These are phyloP conservation scores for Zapus hudsonius DNA, from an alignment of 2,113 vertebrate species.

Conservation along the genomic window DNA sequence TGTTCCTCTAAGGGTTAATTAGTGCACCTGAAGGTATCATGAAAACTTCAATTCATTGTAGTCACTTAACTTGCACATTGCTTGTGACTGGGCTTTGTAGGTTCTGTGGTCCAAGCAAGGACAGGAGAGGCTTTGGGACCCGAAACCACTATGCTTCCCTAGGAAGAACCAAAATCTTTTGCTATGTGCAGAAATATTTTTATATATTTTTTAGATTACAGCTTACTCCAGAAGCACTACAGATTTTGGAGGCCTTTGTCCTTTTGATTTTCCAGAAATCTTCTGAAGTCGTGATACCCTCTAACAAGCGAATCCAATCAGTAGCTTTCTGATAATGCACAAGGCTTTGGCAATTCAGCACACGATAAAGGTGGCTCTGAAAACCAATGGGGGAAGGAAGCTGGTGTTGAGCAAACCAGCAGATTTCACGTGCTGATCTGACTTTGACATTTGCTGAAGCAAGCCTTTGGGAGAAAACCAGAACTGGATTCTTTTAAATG, in stretches of 20 bases:
- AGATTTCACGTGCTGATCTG: not conserved
- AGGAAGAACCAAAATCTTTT: not conserved
- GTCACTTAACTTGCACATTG: not conserved
- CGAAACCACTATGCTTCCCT: not conserved
- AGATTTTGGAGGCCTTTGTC: not conserved
- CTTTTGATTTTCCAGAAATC: not conserved
- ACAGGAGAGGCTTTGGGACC: not conserved
- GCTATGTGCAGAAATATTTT: not conserved
- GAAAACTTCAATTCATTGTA: not conserved
- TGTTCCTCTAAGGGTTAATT: not conserved
- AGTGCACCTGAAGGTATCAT: not conserved
- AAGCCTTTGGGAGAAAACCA: not conserved
- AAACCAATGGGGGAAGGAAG: not conserved
- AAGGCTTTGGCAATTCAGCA: not conserved
- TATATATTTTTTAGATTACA: too few species aligned
- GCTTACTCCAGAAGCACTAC: not conserved
- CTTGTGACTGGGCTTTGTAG: not conserved
- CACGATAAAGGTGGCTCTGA: not conserved
- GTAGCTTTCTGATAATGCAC: not conserved
- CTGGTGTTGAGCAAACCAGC: not conserved
- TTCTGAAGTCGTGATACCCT: slow-evolving; percentile 4
- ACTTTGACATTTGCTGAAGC: not conserved
- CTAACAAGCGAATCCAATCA: slow-evolving; percentile 4
- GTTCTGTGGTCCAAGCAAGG: not conserved
- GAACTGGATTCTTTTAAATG: not conserved